Evolutionary conservation across 1,140 invertebrate species (phyloP).

Genomic region (Papilio polytes): DNA sequence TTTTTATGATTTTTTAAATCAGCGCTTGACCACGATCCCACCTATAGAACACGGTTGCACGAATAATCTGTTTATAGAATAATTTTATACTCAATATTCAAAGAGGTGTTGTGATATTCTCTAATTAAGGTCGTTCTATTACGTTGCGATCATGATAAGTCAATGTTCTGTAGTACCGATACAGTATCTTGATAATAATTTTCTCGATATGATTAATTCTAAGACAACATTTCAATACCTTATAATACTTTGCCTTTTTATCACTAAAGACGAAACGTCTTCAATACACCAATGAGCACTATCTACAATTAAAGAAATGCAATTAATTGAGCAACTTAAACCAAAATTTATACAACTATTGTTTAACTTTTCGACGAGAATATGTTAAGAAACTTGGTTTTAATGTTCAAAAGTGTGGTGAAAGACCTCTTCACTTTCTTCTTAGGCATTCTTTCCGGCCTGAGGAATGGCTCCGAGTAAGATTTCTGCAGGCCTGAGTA

Average conservation of each 20-base stretch:
- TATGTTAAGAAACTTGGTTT: conserved; percentile 78
- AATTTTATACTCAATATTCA: conserved; percentile 13
- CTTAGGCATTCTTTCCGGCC: conserved; percentile 66
- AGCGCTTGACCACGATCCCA: too few species aligned
- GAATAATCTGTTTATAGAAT: conserved; percentile 24
- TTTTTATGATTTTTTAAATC: too few species aligned
- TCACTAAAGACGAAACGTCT: conserved; percentile 14
- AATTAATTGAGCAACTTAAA: conserved; percentile 78
- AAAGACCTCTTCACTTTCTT: conserved; percentile 79
- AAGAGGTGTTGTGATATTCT: conserved; percentile 14
- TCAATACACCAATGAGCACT: conserved; percentile 47
- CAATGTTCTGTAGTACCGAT: background rate
- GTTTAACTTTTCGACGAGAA: conserved; percentile 76
- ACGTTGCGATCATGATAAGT: background rate
- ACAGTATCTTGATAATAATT: background rate
- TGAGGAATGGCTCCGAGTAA: conserved; percentile 72
- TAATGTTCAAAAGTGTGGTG: conserved; percentile 75
- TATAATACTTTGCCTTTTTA: conserved; percentile 32
- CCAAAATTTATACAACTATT: conserved; percentile 44
- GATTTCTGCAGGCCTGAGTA: conserved; percentile 62
- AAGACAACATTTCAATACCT: conserved; percentile 4
- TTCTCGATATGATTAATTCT: background rate
- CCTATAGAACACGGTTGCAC: conserved; percentile 1
- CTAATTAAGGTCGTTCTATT: background rate
- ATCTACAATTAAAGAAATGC: conserved; percentile 63